phyloP scores from a whole-genome alignment of 2,113 vertebrate species.

The Nothoprocta pentlandii region DNA sequence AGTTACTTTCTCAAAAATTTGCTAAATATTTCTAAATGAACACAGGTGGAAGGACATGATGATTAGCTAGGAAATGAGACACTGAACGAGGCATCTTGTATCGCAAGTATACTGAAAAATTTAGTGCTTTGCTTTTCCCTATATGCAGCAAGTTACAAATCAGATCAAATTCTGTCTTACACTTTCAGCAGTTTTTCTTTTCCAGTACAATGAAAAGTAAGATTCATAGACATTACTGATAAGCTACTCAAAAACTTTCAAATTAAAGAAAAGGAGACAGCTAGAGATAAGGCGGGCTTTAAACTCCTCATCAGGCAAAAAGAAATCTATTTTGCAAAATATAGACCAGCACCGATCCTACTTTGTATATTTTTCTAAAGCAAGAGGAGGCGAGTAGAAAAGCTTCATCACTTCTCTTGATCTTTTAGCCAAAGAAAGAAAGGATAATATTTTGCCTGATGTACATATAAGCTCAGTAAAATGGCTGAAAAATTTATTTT shows the following conservation, averaged over 20 bases:
- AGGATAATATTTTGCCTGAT: background rate
- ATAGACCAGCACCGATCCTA: background rate
- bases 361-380: background rate
- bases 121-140: background rate
- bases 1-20: background rate
- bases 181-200: background rate
- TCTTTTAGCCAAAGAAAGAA: background rate
- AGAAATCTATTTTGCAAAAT: background rate
- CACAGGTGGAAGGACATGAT: background rate
- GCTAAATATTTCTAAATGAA: background rate
- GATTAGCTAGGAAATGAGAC: background rate
- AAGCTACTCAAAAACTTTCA: background rate
- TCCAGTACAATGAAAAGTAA: background rate
- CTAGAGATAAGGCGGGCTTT: background rate
- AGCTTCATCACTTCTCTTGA: background rate
- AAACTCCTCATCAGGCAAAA: background rate
- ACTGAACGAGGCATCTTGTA: background rate
- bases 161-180: background rate
- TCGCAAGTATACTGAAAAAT: background rate
- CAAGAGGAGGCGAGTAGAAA: background rate
- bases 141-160: background rate
- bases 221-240: background rate
- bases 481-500: background rate
- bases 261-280: background rate
- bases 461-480: rapidly evolving